These are phyloP conservation scores for Heliconius congener DNA, from an alignment of 1,140 invertebrate genomes.

Conservation along the genomic window DNA sequence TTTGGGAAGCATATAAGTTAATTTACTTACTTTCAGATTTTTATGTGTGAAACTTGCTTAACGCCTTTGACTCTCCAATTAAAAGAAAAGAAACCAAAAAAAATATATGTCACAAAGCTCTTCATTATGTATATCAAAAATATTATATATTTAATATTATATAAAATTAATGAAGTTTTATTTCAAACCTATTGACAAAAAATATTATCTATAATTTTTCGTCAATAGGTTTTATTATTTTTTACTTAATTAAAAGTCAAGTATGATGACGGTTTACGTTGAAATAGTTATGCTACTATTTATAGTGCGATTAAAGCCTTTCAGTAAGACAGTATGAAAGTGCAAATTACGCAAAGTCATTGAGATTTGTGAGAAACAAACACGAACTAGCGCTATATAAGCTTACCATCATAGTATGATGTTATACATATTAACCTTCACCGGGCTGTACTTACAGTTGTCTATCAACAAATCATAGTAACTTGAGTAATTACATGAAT, in stretches of 20 bases:
- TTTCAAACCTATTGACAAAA: too few relatives aligned
- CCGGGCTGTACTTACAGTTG: background rate
- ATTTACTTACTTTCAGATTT: background rate
- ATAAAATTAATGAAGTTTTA: background rate
- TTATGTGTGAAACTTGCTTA: background rate
- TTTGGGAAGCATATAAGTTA: background rate
- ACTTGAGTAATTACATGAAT: background rate
- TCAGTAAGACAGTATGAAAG: background rate
- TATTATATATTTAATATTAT: too few relatives aligned
- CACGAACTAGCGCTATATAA: slow-evolving; percentile 1
- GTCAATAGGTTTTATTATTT: background rate
- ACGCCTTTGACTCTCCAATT: background rate
- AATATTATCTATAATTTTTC: background rate
- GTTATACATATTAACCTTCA: background rate
- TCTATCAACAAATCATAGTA: background rate
- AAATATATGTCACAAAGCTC: too few relatives aligned
- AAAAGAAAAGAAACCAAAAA: background rate
- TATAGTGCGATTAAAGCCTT: background rate
- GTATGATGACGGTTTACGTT: too few relatives aligned
- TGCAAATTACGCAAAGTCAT: slow-evolving; percentile 7
- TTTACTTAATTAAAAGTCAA: too few relatives aligned
- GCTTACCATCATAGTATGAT: background rate
- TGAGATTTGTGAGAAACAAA: background rate
- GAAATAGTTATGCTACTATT: background rate
- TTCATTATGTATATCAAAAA: too few relatives aligned